A percentile compares a stretch with the other conserved stretches of the same genome.
Evolutionary conservation across 23 tunicate species (phyloP).

Genomic region (Clavelina lepadiformis): DNA sequence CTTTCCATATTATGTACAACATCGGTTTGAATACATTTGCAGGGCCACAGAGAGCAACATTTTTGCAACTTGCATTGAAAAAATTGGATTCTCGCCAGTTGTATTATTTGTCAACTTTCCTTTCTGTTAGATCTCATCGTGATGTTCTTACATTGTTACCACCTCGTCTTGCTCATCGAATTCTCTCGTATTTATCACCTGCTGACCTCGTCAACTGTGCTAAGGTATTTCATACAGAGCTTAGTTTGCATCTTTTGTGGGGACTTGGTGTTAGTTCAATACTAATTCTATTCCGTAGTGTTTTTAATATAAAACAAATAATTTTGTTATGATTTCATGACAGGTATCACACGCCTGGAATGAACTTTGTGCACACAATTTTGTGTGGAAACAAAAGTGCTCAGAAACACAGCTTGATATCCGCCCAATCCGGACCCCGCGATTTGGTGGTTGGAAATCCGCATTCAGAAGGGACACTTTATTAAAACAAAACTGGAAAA

Average conservation of each 20-base stretch:
- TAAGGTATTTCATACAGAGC: slow-evolving; percentile 19
- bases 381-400: slow-evolving; percentile 65
- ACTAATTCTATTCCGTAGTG: no score
- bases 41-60: slow-evolving; percentile 68
- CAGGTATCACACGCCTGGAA: slow-evolving; percentile 68
- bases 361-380: slow-evolving; percentile 36
- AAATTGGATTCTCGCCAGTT: slow-evolving; percentile 69
- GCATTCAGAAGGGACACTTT: slow-evolving; percentile 50
- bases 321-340: neutral
- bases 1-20: no score
- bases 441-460: slow-evolving; percentile 52
- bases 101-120: slow-evolving; percentile 53
- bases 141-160: slow-evolving; percentile 66
- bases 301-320: no score
- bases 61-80: slow-evolving; percentile 56
- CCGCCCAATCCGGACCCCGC: slow-evolving; percentile 36
- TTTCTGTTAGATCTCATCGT: slow-evolving; percentile 56
- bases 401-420: slow-evolving; percentile 39
- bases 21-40: no score
- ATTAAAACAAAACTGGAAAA: slow-evolving; percentile 65
- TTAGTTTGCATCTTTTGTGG: neutral
- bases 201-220: slow-evolving; percentile 51
- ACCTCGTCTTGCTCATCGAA: slow-evolving; percentile 23
- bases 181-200: slow-evolving; percentile 62
- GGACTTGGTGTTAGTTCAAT: no score